phyloP scores from a whole-genome alignment of 2,113 vertebrate species.

The Corythornis vintsioides region DNA sequence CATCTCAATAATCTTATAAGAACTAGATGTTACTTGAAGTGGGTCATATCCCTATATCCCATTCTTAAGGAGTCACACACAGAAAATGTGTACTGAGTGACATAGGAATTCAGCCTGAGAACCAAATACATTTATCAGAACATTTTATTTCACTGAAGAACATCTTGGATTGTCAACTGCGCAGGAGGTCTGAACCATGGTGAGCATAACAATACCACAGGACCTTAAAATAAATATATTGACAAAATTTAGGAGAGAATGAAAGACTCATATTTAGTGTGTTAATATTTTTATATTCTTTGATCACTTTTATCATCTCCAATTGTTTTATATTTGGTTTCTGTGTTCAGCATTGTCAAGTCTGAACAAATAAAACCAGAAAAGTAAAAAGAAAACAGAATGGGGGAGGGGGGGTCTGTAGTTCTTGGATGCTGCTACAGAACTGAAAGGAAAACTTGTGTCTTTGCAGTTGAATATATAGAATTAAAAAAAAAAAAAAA shows the following conservation, averaged over 20 bases:
- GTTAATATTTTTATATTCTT: neutral
- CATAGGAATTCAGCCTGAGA: neutral
- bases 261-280: neutral
- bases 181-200: neutral
- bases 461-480: neutral
- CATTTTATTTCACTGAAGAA: neutral
- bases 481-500: neutral
- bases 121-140: neutral
- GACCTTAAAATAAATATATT: neutral
- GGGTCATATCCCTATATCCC: neutral
- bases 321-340: neutral
- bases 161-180: neutral
- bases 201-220: accelerated
- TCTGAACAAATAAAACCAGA: neutral
- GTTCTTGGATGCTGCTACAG: neutral
- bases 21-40: neutral
- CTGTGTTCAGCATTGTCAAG: neutral
- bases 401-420: neutral
- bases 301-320: neutral
- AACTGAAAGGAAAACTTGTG: neutral
- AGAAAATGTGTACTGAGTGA: neutral
- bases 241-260: neutral
- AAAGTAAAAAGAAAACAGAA: neutral
- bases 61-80: neutral
- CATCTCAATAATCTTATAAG: neutral